Evolutionary conservation across 1,140 invertebrate species (phyloP).

Genomic region (Micrasema longulum): DNA sequence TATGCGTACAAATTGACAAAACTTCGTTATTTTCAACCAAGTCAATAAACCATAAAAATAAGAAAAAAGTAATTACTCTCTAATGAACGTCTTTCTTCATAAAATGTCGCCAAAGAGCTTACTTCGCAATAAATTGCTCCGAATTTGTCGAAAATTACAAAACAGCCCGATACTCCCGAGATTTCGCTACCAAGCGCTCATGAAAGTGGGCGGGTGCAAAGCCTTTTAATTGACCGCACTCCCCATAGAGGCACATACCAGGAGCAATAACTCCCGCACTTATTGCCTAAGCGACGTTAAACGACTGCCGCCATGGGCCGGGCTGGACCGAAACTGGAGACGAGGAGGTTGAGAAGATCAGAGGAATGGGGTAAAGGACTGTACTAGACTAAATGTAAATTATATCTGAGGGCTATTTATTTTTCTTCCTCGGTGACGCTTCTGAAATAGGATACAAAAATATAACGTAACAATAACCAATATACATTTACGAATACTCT

Average conservation of each 20-base stretch:
- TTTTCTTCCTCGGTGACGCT: neutral
- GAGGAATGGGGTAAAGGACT: too few relatives aligned
- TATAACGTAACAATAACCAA: too few relatives aligned
- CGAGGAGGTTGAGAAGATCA: neutral
- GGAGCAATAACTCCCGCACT: conserved; percentile 18
- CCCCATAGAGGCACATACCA: conserved; percentile 3
- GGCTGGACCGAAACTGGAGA: neutral
- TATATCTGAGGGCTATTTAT: conserved; percentile 5
- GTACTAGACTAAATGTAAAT: conserved; percentile 29
- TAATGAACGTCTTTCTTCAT: neutral
- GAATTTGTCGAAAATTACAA: conserved; percentile 10
- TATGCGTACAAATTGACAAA: too few relatives aligned
- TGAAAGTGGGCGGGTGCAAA: conserved; percentile 10
- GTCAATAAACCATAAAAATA: neutral
- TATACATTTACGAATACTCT: too few relatives aligned
- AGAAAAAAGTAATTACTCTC: conserved; percentile 11
- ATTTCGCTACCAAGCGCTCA: neutral
- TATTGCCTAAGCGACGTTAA: conserved; percentile 21
- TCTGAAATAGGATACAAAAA: too few relatives aligned
- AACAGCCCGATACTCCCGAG: neutral
- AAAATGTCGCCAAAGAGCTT: neutral
- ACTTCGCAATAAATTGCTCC: neutral
- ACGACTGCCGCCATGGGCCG: neutral
- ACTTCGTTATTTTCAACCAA: neutral
- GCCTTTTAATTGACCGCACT: conserved; percentile 14